These are phyloP conservation scores for Troglohyphantes excavatus DNA, from an alignment of 2,888 invertebrate species.

Conservation along the genomic window DNA sequence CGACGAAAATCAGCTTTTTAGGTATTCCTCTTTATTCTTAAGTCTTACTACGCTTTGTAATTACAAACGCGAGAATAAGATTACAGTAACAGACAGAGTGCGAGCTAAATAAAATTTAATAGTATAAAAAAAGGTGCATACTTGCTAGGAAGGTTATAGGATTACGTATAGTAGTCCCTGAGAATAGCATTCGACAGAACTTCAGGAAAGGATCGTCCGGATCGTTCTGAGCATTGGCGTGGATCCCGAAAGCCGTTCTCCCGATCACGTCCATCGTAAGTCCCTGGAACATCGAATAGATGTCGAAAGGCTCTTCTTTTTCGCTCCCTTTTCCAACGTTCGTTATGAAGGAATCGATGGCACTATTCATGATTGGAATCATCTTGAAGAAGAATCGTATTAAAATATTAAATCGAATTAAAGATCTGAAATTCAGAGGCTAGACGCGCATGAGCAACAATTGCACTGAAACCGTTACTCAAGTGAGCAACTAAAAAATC, in stretches of 20 bases:
- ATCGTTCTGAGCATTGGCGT: constrained; percentile 75
- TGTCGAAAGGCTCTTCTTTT: constrained; percentile 71
- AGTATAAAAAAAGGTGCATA: background rate
- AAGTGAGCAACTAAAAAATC: too few relatives aligned
- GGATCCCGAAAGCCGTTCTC: constrained; percentile 76
- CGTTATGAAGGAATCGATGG: constrained; percentile 10
- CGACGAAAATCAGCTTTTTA: too few relatives aligned
- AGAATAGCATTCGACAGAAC: background rate
- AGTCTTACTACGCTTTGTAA: too few relatives aligned
- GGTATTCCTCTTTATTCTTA: too few relatives aligned
- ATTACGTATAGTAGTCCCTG: background rate
- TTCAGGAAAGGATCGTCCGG: constrained; percentile 61
- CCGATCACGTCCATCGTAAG: constrained; percentile 79
- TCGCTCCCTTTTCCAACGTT: constrained; percentile 31
- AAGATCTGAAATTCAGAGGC: too few relatives aligned
- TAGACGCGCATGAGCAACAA: too few relatives aligned
- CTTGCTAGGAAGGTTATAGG: background rate
- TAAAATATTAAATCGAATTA: too few relatives aligned
- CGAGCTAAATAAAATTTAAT: too few relatives aligned
- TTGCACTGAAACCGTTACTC: too few relatives aligned
- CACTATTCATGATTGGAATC: constrained; percentile 34
- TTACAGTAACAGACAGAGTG: too few relatives aligned
- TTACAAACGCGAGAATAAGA: too few relatives aligned
- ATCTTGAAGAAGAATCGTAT: constrained; percentile 56
- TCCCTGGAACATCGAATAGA: constrained; percentile 75